phyloP scores from a whole-genome alignment of 1,140 invertebrate species.

The Nymphalis io region DNA sequence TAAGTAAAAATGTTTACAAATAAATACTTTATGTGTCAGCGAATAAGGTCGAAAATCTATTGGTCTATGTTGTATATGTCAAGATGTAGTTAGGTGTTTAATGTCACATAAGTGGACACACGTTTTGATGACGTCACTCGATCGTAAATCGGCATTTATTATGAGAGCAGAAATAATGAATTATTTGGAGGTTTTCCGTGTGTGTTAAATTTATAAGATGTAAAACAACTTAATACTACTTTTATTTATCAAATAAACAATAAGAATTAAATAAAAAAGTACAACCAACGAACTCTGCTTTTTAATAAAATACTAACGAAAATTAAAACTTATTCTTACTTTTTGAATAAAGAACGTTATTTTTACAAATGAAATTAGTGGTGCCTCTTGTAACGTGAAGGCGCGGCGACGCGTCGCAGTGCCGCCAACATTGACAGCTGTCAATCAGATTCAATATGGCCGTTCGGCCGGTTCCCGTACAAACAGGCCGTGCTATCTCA shows the following conservation, averaged over 20 bases:
- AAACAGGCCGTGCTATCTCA: slow-evolving; percentile 62
- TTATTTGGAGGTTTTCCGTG: slow-evolving; percentile 50
- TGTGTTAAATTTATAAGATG: slow-evolving; percentile 9
- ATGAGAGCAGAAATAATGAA: slow-evolving; percentile 43
- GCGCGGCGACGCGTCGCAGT: slow-evolving; percentile 72
- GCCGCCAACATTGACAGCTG: slow-evolving; percentile 79
- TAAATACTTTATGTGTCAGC: not conserved
- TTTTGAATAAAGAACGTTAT: slow-evolving; percentile 33
- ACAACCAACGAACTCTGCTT: not conserved
- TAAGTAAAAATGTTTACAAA: not conserved
- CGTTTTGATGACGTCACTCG: slow-evolving; percentile 39
- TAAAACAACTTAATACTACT: not conserved
- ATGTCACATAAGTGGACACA: slow-evolving; percentile 28
- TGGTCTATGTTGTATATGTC: not conserved
- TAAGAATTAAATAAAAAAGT: not conserved
- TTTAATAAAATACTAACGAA: slow-evolving; percentile 1
- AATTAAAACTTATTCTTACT: not conserved
- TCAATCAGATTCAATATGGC: slow-evolving; percentile 80
- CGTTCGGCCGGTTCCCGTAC: slow-evolving; percentile 64
- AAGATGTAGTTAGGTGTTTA: slow-evolving; percentile 20
- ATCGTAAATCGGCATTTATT: slow-evolving; percentile 49
- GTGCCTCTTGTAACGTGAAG: slow-evolving; percentile 54
- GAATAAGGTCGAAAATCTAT: not conserved
- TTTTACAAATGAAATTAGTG: slow-evolving; percentile 34
- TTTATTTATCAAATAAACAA: not conserved